Base-by-base conservation (phyloP, 2,113 vertebrate genomes). In the Equus przewalskii region DNA sequence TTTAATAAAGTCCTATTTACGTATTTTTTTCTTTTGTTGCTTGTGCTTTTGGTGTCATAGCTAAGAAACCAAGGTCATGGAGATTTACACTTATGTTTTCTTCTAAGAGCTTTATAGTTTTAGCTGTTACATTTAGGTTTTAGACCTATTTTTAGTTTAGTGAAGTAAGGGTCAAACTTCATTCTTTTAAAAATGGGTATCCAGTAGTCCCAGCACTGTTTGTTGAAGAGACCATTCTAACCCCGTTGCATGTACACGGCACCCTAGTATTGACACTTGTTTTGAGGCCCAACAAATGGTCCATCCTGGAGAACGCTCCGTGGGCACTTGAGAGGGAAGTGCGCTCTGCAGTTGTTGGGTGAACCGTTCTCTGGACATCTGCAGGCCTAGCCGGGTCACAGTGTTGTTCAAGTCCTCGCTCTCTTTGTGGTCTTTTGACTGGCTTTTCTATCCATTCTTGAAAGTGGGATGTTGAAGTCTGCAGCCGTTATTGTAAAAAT, bases 201-300 rank as follows among this genome's bases (percentile, higher is more conserved):
- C 22, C 3, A 13, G 76, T 54, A 12, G 3, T 56, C 76, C 49
- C 49, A 14, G 7, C 11, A 22, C 51, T 30, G 3, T 79, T 22
- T 24, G 51, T 14, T 13, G 76, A 22, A 36, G 30, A 79, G 19
- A n/a, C 76, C 6, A 4, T 24, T n/a, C 51, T n/a, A 24, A 24
- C 19, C 22, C 76, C 10, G 0, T 56, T 22, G 18, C 30, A n/a
- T 13, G 76, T n/a, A n/a, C 3, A 3, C 5, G 12, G 3, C 19
- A 3, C 5, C 30, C 1, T 21, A 5, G 6, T 36, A 6, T 28
- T 10, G 46, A 51, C 13, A 24, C 30, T 9, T 26, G 21, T 26
- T 69, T 19, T 10, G 33, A 7, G 76, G 51, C 76, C 76, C 33
- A 54, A 22, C 12, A 24, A 2, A 22, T 0, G 11, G 51, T 36